Base-by-base conservation (phyloP, 2,888 invertebrate species). In the Cenopis cana region DNA sequence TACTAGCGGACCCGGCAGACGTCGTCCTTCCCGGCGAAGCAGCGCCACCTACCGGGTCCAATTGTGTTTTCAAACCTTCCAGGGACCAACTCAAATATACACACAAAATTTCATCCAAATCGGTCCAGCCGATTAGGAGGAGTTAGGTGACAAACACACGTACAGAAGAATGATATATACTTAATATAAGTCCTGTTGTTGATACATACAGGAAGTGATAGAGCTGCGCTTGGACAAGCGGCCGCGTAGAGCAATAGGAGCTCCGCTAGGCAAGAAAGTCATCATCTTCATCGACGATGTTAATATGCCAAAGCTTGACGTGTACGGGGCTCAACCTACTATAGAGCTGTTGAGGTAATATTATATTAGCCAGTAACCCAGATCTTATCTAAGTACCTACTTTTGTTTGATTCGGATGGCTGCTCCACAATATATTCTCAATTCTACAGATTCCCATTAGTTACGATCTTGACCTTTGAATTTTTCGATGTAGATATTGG, bases 301-400 rank as follows among this genome's bases (percentile, higher is more conserved):
- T 0, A 98, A 98, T 82, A 98, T 98, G 98, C 98, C 98, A 0
- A 95, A 95, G 82, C 90, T 96, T 79, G 98, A 96, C 86, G 95
- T 96, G 0, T 98, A 98, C 80, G 98, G 98, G 10, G 97, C 98
- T 11, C 98, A 98, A 83, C 98, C 98, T 8, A 97, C 98, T 0
- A 97, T 98, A 70, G 98, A 98, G 90, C 89, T 99, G 33, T 90
- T 98, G 29, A 94, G 98, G 95, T 96, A 86, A 29, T n/a, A 24
- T 55, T 24, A 29, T 24, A 29, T 24, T 24, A 24, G 24, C 33
- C 33, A n/a, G 6, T 46, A 46, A n/a, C 6, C 6, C 8, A n/a
- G n/a, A 46, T 46, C 46, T 3, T 46, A n/a, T 46, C 46, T 8
- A 14, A 12, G n/a, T n/a, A n/a, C n/a, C 6, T 46, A 46, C 41